phyloP scores from a whole-genome alignment of 2,888 invertebrate species.

The Ennomos quercinarius region DNA sequence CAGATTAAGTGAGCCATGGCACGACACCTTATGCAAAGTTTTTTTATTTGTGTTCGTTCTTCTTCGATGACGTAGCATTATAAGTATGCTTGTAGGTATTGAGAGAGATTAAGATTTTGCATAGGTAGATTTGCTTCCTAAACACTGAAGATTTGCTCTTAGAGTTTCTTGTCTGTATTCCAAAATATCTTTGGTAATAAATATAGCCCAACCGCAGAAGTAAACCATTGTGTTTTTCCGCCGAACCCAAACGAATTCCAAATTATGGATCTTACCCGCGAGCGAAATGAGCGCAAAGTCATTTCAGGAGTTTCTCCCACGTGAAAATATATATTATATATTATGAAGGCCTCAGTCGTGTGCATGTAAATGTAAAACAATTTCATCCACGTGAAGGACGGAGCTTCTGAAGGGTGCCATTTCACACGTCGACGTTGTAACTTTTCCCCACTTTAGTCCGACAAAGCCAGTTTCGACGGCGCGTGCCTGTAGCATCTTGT shows the following conservation, averaged over 20 bases:
- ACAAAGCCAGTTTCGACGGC: constrained; percentile 37
- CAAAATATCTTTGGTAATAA: constrained; percentile 15
- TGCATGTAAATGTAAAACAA: constrained; percentile 68
- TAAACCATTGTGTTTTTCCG: constrained; percentile 49
- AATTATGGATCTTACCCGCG: constrained; percentile 46
- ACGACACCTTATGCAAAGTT: constrained; percentile 12
- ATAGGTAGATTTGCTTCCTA: too few relatives aligned
- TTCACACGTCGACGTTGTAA: constrained; percentile 56
- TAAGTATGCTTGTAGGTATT: too few relatives aligned
- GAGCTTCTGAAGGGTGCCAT: constrained; percentile 51
- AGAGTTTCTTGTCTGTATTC: neutral
- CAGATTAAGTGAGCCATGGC: constrained; percentile 27
- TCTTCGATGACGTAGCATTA: too few relatives aligned
- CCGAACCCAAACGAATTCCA: constrained; percentile 53
- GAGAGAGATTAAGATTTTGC: too few relatives aligned
- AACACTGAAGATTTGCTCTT: too few relatives aligned
- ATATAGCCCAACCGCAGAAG: constrained; percentile 46
- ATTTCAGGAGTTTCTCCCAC: constrained; percentile 49
- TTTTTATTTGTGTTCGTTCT: neutral
- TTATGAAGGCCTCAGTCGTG: constrained; percentile 57
- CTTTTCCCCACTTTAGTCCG: constrained; percentile 16
- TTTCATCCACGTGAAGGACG: constrained; percentile 52
- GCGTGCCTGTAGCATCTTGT: too few relatives aligned
- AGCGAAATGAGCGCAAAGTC: constrained; percentile 49
- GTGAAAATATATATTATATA: constrained; percentile 43